These are phyloP conservation scores for Hippoglossus hippoglossus DNA, from an alignment of 2,797 vertebrate genomes.

Conservation along the genomic window DNA sequence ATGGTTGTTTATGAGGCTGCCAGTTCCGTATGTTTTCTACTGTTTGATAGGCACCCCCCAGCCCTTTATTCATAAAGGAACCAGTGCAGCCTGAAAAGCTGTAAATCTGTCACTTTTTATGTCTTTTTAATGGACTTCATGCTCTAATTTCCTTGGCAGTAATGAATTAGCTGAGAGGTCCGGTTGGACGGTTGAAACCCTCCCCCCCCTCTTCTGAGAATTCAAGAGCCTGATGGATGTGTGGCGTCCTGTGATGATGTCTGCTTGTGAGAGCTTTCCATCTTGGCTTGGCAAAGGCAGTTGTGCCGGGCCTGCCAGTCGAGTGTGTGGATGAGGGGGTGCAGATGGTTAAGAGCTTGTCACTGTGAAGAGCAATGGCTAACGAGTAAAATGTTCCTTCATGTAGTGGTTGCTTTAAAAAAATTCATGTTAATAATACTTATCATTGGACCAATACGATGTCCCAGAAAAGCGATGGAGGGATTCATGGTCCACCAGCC, in stretches of 20 bases:
- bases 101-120: conserved; percentile 68
- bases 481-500: background rate
- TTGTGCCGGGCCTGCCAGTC: conserved; percentile 18
- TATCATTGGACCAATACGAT: no score
- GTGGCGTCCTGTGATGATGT: conserved; percentile 60
- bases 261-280: conserved; percentile 61
- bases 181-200: conserved; percentile 58
- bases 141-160: conserved; percentile 76
- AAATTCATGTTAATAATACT: conserved; percentile 10
- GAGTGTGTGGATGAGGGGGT: conserved; percentile 4
- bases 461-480: no score
- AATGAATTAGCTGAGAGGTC: conserved; percentile 74
- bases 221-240: conserved; percentile 81
- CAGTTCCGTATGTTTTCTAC: conserved; percentile 11
- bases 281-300: conserved; percentile 42
- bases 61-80: conserved; percentile 47
- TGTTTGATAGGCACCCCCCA: conserved; percentile 8
- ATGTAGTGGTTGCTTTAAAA: conserved; percentile 68
- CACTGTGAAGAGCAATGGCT: conserved; percentile 21
- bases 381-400: conserved; percentile 40
- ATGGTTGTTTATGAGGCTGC: conserved; percentile 18
- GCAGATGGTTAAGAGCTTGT: conserved; percentile 17
- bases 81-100: conserved; percentile 41
- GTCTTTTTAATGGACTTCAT: conserved; percentile 71
- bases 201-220: conserved; percentile 36